A percentile compares a stretch with the other conserved stretches of the same genome.
phyloP scores from a whole-genome alignment of 2,113 vertebrate species.

The Chelonoidis abingdonii region DNA sequence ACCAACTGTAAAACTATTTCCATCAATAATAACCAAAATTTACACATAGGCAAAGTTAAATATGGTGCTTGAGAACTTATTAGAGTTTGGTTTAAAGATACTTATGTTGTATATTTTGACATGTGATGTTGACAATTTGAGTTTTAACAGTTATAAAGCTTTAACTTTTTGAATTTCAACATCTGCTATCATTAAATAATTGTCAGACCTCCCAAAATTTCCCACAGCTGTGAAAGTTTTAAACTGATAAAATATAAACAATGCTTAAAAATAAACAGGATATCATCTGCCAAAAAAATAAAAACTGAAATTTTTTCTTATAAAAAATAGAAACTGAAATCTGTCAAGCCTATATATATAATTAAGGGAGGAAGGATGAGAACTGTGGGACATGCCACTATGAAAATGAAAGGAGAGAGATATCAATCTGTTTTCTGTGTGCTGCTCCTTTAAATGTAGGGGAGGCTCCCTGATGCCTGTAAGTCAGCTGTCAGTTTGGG shows the following conservation, averaged over 20 bases:
- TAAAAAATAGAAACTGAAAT: not conserved
- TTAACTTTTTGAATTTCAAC: not conserved
- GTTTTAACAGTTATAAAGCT: not conserved
- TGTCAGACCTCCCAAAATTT: not conserved
- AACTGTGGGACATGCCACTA: accelerated
- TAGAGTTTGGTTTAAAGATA: not conserved
- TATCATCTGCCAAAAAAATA: not conserved
- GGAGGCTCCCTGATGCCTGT: not conserved
- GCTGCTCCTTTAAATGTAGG: not conserved
- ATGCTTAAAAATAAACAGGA: not conserved
- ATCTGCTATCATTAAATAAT: not conserved
- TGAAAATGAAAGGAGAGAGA: not conserved
- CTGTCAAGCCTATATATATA: not conserved
- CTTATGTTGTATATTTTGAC: not conserved
- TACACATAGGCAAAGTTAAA: not conserved
- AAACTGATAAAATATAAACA: not conserved
- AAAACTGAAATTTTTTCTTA: not conserved
- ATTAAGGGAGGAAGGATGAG: accelerated
- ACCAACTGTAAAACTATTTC: not conserved
- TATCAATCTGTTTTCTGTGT: not conserved
- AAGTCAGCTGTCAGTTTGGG: not conserved
- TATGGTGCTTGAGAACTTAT: not conserved
- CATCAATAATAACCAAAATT: not conserved
- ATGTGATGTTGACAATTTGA: not conserved
- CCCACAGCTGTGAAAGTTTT: not conserved